A percentile compares a stretch with the other conserved stretches of the same genome.
Evolutionary conservation across 2,113 vertebrate genomes (phyloP).

Genomic region (Gnathonemus longibarbis): DNA sequence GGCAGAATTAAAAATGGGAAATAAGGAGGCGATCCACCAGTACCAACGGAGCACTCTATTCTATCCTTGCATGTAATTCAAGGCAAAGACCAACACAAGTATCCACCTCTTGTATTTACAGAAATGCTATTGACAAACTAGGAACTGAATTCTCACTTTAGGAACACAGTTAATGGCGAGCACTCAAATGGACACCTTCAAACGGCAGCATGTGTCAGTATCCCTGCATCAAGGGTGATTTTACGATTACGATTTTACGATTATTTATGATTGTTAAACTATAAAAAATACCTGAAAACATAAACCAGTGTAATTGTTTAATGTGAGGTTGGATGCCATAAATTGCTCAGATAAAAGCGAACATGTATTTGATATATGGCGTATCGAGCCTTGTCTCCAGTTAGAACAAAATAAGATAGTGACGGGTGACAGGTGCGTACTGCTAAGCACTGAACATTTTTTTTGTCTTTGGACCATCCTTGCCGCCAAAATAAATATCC

Average conservation of each 20-base stretch:
- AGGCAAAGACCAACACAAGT: neutral
- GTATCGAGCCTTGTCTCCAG: neutral
- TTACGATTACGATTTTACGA: neutral
- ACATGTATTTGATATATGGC: neutral
- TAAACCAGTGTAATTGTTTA: neutral
- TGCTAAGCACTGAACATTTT: neutral
- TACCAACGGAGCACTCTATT: neutral
- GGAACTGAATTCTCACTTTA: neutral
- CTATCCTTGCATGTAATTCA: neutral
- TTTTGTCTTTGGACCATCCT: neutral
- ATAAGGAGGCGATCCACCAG: neutral
- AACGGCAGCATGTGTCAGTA: neutral
- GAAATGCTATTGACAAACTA: neutral
- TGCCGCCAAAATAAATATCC: neutral
- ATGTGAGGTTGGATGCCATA: neutral
- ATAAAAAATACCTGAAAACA: neutral
- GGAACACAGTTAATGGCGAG: neutral
- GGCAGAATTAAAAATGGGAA: neutral
- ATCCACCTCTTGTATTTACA: neutral
- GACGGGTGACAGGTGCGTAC: neutral
- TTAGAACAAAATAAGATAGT: neutral
- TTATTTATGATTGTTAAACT: neutral
- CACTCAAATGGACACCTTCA: neutral
- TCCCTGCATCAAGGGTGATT: neutral
- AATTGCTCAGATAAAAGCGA: neutral